Base-by-base conservation (phyloP, 2,888 invertebrate genomes). In the Colletes collaris region DNA sequence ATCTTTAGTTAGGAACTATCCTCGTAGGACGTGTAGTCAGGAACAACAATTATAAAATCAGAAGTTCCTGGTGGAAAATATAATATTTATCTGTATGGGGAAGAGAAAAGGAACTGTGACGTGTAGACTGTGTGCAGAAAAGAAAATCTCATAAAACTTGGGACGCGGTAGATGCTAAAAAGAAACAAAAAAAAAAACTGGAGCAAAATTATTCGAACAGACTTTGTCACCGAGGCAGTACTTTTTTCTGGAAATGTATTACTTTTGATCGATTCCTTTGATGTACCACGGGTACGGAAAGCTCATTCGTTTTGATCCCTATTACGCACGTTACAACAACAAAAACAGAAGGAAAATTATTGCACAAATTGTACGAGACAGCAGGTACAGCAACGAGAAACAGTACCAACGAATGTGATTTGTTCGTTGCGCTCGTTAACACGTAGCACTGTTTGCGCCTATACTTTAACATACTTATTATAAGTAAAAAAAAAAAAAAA, bases 341-440 rank as follows among this genome's bases (percentile, higher is more conserved):
- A 69, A 53, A 52, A 68, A 27, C 52, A 56, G 66, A 74, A 71
- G 6, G 16, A 52, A 55, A 68, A 75, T 68, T 85, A 83, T 86
- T 86, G 86, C 87, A 86, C 87, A 81, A 78, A 72, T 79, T 27
- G 55, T 71, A 76, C 79, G 63, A 50, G 52, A 75, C 68, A 65
- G 73, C 66, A 60, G 75, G 66, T 55, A 73, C 76, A 62, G 72
- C 63, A 85, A 80, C 77, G 76, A 78, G 66, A 55, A 67, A 62
- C 69, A 66, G 52, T 60, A 68, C 65, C 49, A 69, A 84, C 59
- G 46, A 69, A 71, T 44, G 8, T 7, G 44, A 44, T 53, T 74
- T 63, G 62, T 71, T 63, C 62, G 35, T 46, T 35, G 58, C 56
- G 44, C 71, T 70, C 68, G 56, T 70, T 64, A 71, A 71, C 7